These are phyloP conservation scores for Acanthisitta chloris DNA, from an alignment of 2,113 vertebrate species.

Conservation along the genomic window DNA sequence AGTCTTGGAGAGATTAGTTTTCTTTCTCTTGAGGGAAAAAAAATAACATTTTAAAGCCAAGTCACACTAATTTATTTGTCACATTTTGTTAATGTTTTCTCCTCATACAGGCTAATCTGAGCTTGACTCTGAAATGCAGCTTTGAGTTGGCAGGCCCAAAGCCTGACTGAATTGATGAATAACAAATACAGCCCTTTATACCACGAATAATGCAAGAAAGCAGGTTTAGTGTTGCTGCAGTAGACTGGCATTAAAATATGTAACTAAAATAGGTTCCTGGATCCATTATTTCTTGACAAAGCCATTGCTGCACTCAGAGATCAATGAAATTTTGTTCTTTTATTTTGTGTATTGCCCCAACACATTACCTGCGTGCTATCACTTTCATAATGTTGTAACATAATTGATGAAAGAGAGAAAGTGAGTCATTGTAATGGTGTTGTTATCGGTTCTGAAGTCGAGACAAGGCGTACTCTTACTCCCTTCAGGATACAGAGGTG, in stretches of 20 bases:
- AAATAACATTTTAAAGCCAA: not conserved
- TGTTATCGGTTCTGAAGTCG: not conserved
- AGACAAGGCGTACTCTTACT: not conserved
- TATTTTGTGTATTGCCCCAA: not conserved
- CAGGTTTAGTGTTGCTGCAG: not conserved
- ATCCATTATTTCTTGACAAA: not conserved
- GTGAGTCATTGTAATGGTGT: rapidly evolving
- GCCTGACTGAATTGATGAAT: not conserved
- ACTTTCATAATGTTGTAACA: not conserved
- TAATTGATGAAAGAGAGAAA: not conserved
- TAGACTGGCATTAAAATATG: not conserved
- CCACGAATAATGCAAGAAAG: not conserved
- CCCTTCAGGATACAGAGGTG: not conserved
- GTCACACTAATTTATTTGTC: not conserved
- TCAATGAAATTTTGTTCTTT: not conserved
- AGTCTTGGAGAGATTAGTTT: not conserved
- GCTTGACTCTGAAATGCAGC: not conserved
- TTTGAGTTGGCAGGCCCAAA: not conserved
- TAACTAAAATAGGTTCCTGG: not conserved
- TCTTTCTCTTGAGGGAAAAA: not conserved
- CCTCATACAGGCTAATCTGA: not conserved
- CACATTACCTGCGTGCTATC: not conserved
- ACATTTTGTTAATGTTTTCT: not conserved
- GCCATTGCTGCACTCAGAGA: not conserved
- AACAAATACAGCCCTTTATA: not conserved